Percentiles rank a stretch among this genome's conserved stretches.
Evolutionary conservation across 2,797 vertebrate species (phyloP).

Genomic region (Lerista edwardsae): DNA sequence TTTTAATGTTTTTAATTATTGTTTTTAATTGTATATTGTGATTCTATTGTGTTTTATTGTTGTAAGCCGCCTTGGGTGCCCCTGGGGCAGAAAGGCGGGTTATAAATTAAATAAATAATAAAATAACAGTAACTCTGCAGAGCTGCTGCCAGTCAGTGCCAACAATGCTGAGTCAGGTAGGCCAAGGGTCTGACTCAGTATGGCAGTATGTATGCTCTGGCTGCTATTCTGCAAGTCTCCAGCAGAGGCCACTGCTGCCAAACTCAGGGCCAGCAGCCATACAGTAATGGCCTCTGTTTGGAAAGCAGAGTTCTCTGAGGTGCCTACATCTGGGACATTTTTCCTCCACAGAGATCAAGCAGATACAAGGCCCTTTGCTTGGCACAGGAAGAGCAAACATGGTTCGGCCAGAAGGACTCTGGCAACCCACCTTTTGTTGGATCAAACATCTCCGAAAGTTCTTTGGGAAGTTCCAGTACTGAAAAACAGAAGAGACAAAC

Average conservation of each 20-base stretch:
- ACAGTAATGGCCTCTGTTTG: not conserved
- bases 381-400: not conserved
- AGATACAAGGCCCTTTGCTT: not conserved
- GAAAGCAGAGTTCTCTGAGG: not conserved
- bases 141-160: too few species aligned
- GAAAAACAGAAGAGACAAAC: constrained; percentile 53
- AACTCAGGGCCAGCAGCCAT: too few species aligned
- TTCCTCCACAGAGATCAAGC: not conserved
- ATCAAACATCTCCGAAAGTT: constrained; percentile 97
- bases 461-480: constrained; percentile 97
- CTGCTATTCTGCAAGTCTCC: not conserved
- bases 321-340: not conserved
- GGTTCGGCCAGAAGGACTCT: not conserved
- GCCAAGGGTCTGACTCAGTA: too few species aligned
- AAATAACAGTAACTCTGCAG: too few species aligned
- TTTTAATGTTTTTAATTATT: too few species aligned
- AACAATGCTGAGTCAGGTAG: too few species aligned
- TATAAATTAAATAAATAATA: too few species aligned
- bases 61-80: too few species aligned
- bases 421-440: constrained; percentile 88
- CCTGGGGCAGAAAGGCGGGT: too few species aligned
- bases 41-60: too few species aligned
- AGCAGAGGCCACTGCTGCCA: not conserved
- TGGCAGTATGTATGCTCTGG: too few species aligned
- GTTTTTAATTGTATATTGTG: too few species aligned